Conservation (phyloP, 1,140 invertebrate species). For the Marisa cornuarietis region DNA sequence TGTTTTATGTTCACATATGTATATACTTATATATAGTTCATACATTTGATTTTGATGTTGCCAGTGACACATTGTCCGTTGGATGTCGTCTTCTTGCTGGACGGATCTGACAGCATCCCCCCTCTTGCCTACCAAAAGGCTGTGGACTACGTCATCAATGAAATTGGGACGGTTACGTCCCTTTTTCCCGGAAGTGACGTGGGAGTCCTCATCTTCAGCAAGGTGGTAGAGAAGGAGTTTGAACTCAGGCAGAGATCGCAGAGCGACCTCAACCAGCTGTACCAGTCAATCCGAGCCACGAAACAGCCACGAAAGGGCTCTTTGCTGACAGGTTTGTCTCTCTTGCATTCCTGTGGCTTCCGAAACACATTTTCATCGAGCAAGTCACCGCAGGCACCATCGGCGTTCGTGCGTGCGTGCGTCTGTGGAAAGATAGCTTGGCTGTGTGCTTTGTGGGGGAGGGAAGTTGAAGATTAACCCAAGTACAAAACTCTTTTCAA, state of each 20-base stretch:
- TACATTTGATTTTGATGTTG: background rate
- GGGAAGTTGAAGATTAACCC: no score
- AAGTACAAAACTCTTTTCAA: no score
- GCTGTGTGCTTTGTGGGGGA: no score
- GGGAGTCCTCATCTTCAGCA: conserved; percentile 27
- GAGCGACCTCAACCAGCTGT: conserved; percentile 5
- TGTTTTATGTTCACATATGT: no score
- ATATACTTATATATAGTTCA: no score
- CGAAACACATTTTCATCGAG: no score
- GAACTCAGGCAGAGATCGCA: conserved; percentile 2
- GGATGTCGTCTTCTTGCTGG: conserved; percentile 32
- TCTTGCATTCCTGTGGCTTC: no score
- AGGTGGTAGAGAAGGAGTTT: conserved; percentile 13
- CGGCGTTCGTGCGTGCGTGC: no score
- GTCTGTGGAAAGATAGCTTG: no score
- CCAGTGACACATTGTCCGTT: conserved; percentile 26
- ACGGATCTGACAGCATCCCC: conserved; percentile 30
- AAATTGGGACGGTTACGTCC: conserved; percentile 16
- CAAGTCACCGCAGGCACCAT: no score
- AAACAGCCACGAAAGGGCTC: conserved; percentile 13
- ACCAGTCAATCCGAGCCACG: background rate
- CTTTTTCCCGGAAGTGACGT: conserved; percentile 16
- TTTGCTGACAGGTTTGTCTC: background rate
- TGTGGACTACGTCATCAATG: conserved; percentile 15
- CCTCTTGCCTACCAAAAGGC: conserved; percentile 6